Percentiles rank a stretch among this genome's conserved stretches.
Conservation (phyloP, 2,113 vertebrate genomes). For the Mesocricetus auratus region DNA sequence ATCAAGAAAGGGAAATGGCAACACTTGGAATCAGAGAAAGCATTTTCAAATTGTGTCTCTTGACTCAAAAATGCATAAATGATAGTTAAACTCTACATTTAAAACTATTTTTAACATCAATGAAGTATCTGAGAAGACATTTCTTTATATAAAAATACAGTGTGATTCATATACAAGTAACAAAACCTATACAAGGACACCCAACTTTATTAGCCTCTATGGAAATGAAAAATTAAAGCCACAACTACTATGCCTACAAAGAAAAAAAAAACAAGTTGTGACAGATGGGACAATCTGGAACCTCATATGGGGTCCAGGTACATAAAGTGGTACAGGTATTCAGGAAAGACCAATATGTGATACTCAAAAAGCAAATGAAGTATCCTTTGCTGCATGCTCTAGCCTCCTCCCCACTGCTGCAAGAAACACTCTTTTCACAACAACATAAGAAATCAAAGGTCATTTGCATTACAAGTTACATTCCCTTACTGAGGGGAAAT, state of each 20-base stretch:
- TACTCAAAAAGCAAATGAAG: neutral
- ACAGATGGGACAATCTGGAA: neutral
- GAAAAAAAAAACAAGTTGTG: neutral
- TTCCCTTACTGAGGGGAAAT: too few species aligned
- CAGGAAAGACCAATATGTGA: neutral
- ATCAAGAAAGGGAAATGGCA: neutral
- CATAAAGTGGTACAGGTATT: neutral
- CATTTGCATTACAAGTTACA: neutral
- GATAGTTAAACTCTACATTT: neutral
- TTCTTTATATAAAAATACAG: conserved; percentile 22
- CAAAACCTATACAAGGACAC: neutral
- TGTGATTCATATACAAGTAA: neutral
- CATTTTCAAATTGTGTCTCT: neutral
- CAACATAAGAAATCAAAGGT: neutral
- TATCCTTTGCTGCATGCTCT: neutral
- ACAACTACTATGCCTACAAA: neutral
- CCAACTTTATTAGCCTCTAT: neutral
- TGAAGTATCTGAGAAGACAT: neutral
- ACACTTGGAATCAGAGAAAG: neutral
- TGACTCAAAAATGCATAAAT: neutral
- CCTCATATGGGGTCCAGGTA: neutral
- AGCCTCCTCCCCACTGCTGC: neutral
- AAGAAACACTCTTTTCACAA: neutral
- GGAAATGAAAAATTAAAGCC: conserved; percentile 46
- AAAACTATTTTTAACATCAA: conserved; percentile 22